Percentiles rank a stretch among this genome's conserved stretches.
phyloP scores from a whole-genome alignment of 2,888 invertebrate species.

The Cephus pygmeus region DNA sequence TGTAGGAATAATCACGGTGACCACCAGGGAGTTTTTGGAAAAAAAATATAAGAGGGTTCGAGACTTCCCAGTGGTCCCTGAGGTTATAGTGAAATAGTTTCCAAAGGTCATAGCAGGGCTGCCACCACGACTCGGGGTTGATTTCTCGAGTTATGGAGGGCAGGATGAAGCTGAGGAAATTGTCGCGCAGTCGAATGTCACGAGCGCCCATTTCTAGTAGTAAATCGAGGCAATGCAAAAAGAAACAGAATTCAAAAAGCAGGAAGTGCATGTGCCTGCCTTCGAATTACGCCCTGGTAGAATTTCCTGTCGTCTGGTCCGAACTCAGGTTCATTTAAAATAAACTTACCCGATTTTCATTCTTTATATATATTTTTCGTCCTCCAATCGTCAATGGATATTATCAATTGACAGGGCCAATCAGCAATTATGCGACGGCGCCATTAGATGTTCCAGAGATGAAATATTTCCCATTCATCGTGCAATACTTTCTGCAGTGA shows the following conservation, averaged over 20 bases:
- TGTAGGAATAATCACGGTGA: constrained; percentile 26
- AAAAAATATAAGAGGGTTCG: constrained; percentile 27
- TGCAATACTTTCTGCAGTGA: constrained; percentile 77
- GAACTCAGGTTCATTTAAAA: constrained; percentile 67
- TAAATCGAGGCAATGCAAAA: constrained; percentile 40
- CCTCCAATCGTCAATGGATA: neutral
- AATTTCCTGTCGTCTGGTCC: constrained; percentile 77
- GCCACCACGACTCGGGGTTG: constrained; percentile 15
- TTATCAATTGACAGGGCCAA: constrained; percentile 64
- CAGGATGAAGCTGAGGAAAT: constrained; percentile 40
- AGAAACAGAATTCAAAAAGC: constrained; percentile 37
- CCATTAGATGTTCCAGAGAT: constrained; percentile 73
- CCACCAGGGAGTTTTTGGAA: constrained; percentile 11
- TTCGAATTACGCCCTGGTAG: constrained; percentile 71
- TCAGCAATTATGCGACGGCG: constrained; percentile 78
- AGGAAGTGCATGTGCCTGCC: constrained; percentile 74
- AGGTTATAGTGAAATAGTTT: constrained; percentile 3
- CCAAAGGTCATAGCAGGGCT: neutral
- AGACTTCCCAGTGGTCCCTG: constrained; percentile 1
- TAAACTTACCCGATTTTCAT: neutral
- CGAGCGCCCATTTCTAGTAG: constrained; percentile 32
- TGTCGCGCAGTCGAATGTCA: constrained; percentile 41
- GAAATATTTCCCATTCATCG: constrained; percentile 75
- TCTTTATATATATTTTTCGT: constrained; percentile 3
- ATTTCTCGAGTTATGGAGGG: constrained; percentile 25